Evolutionary conservation across 2,888 invertebrate species (phyloP).

Genomic region (Drosophila incognita): DNA sequence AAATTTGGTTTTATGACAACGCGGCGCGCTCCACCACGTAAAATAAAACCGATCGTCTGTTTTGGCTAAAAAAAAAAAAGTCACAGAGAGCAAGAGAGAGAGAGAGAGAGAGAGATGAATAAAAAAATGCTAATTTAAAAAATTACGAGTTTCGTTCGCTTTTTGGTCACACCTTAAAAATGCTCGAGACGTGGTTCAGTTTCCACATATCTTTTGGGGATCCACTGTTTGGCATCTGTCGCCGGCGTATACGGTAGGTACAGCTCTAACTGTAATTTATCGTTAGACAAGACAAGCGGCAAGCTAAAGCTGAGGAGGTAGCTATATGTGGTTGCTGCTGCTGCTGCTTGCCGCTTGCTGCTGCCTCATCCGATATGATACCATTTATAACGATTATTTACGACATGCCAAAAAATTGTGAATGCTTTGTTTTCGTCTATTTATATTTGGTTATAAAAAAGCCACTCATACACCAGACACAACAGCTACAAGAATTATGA

Average conservation of each 20-base stretch:
- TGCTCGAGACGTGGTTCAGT: constrained; percentile 44
- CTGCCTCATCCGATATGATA: constrained; percentile 56
- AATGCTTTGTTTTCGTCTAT: constrained; percentile 50
- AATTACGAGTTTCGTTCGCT: constrained; percentile 83
- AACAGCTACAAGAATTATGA: constrained; percentile 31
- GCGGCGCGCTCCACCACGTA: constrained; percentile 71
- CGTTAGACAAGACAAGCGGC: constrained; percentile 81
- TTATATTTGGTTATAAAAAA: constrained; percentile 33
- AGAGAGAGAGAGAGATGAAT: constrained; percentile 7
- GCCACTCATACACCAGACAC: constrained; percentile 18
- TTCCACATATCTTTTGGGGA: constrained; percentile 17
- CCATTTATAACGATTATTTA: constrained; percentile 77
- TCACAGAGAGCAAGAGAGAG: constrained; percentile 8
- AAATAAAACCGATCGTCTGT: constrained; percentile 73
- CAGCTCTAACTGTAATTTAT: constrained; percentile 81
- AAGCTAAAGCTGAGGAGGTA: constrained; percentile 44
- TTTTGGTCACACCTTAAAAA: constrained; percentile 83
- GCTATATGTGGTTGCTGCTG: constrained; percentile 6
- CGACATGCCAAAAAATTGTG: constrained; percentile 58
- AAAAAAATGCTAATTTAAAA: constrained; percentile 79
- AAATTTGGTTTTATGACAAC: constrained; percentile 82
- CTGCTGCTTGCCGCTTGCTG: constrained; percentile 21
- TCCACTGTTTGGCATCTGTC: constrained; percentile 31
- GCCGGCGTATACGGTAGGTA: constrained; percentile 76
- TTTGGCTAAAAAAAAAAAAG: constrained; percentile 21